Evolutionary conservation across 2,113 vertebrate species (phyloP).

Genomic region (Dasypus novemcinctus): DNA sequence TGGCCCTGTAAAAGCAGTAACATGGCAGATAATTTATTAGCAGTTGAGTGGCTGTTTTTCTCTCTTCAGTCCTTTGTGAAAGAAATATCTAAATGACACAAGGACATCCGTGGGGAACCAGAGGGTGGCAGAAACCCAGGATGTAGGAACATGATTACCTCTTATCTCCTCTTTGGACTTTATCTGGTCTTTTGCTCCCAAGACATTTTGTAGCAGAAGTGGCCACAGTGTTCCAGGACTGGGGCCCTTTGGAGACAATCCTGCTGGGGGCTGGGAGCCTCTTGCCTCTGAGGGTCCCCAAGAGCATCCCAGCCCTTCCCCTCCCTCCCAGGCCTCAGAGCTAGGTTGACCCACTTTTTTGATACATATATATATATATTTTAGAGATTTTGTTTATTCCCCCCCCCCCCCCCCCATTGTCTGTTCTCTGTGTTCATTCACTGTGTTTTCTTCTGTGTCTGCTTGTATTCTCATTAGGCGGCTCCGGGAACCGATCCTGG

Average conservation of each 20-base stretch:
- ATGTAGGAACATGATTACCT: background rate
- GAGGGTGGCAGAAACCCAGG: background rate
- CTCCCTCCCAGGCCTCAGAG: background rate
- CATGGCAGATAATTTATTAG: conserved; percentile 26
- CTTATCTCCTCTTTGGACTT: background rate
- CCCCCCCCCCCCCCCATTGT: too few relatives aligned
- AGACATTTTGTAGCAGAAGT: background rate
- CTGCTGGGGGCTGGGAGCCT: background rate
- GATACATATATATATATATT: too few relatives aligned
- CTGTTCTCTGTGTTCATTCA: too few relatives aligned
- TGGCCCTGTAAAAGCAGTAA: background rate
- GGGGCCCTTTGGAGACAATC: background rate
- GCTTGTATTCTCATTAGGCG: too few relatives aligned
- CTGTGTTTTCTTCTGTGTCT: too few relatives aligned
- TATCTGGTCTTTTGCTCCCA: background rate
- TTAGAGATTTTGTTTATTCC: too few relatives aligned
- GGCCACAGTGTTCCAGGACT: background rate
- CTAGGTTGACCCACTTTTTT: background rate
- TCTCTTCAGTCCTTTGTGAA: conserved; percentile 30
- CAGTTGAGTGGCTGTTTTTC: conserved; percentile 52
- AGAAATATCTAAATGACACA: conserved; percentile 32
- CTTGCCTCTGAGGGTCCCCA: rapidly evolving
- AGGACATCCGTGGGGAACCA: background rate
- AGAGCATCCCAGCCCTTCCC: rapidly evolving
- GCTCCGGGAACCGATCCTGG: too few relatives aligned